A percentile compares a stretch with the other conserved stretches of the same genome.
These are phyloP conservation scores for Morpho helenor DNA, from an alignment of 2,888 invertebrate genomes.

Conservation along the genomic window DNA sequence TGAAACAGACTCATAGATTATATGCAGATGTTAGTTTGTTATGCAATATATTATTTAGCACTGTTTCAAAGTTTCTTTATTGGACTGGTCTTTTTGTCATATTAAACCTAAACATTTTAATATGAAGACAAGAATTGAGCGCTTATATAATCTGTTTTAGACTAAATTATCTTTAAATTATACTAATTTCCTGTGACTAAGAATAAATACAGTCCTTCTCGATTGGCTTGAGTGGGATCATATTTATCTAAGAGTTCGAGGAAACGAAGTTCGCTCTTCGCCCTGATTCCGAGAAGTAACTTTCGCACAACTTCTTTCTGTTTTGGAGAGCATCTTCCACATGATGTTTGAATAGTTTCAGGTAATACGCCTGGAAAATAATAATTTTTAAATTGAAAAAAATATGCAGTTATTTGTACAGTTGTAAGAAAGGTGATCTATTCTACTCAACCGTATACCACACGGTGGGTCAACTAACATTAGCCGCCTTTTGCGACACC, in stretches of 20 bases:
- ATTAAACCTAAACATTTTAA: no score
- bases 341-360: constrained; percentile 83
- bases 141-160: no score
- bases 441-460: no score
- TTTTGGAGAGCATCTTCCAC: constrained; percentile 82
- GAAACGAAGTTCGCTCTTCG: constrained; percentile 84
- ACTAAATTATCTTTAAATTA: not conserved
- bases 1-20: no score
- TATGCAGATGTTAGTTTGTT: no score
- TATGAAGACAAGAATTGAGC: no score
- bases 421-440: no score
- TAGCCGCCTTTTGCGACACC: no score
- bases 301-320: constrained; percentile 81
- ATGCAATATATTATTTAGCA: no score
- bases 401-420: not conserved
- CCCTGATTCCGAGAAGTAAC: constrained; percentile 83
- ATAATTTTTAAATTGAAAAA: constrained; percentile 9
- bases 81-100: no score
- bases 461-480: no score
- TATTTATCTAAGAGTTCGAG: constrained; percentile 83
- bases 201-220: constrained; percentile 79
- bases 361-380: constrained; percentile 81
- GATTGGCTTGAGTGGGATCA: constrained; percentile 83
- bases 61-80: no score
- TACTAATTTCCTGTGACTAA: constrained; percentile 59